Percentiles rank a stretch among this genome's conserved stretches.
These are phyloP conservation scores for Xylocopa sonorina DNA, from an alignment of 1,140 invertebrate genomes.

Conservation along the genomic window DNA sequence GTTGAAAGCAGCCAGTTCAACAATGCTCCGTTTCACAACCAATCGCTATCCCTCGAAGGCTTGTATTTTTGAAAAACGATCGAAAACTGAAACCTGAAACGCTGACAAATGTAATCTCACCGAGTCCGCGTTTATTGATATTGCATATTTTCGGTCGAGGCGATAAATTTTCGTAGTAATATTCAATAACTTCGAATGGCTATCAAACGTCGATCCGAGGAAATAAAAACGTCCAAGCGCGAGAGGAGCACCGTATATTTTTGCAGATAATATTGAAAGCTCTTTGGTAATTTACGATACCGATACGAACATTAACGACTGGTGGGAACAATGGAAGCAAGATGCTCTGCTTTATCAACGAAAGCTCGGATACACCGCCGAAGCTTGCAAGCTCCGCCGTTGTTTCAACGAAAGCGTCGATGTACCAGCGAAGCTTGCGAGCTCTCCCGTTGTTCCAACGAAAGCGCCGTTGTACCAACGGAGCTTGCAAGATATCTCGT, in stretches of 20 bases:
- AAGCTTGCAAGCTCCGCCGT: neutral
- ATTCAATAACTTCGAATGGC: no score
- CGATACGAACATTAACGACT: neutral
- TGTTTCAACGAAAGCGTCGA: neutral
- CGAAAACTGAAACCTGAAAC: no score
- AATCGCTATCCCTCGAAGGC: no score
- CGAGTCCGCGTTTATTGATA: no score
- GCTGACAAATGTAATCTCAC: no score
- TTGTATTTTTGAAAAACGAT: no score
- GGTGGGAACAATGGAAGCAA: neutral
- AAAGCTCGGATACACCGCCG: conserved; percentile 1
- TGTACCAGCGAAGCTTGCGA: conserved; percentile 2
- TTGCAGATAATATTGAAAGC: neutral
- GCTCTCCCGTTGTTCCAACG: neutral
- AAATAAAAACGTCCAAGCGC: no score
- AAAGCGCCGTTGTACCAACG: neutral
- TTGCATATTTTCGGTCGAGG: no score
- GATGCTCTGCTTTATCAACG: conserved; percentile 38
- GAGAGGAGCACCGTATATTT: neutral
- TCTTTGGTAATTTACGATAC: neutral
- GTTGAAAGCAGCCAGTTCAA: neutral
- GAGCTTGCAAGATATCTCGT: neutral
- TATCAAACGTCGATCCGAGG: no score
- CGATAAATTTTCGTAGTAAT: no score
- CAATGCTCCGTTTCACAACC: no score